phyloP scores from a whole-genome alignment of 1,140 invertebrate species.

The Hyles euphorbiae region DNA sequence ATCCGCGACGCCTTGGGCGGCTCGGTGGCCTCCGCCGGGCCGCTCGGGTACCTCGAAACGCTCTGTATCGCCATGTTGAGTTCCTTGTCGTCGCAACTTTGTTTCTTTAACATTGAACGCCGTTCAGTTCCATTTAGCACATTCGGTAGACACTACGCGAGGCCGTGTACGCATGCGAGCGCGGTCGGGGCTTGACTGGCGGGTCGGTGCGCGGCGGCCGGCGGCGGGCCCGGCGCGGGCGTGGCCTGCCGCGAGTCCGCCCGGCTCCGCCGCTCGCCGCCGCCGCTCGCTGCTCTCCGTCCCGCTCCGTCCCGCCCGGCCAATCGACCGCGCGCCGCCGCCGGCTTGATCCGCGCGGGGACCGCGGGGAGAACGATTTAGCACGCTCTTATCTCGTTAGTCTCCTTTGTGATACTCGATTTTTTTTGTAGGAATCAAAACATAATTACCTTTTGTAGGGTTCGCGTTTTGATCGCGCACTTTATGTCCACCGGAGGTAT shows the following conservation, averaged over 20 bases:
- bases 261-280: too few species aligned
- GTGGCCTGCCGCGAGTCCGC: conserved; percentile 17
- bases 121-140: conserved; percentile 70
- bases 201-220: conserved; percentile 17
- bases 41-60: conserved; percentile 69
- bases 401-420: conserved; percentile 73
- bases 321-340: conserved; percentile 59
- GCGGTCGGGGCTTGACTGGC: conserved; percentile 67
- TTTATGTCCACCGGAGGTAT: conserved; percentile 67
- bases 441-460: conserved; percentile 75
- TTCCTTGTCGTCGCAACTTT: conserved; percentile 67
- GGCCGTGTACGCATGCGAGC: conserved; percentile 71
- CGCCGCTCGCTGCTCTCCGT: conserved; percentile 21
- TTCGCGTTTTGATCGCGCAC: conserved; percentile 71
- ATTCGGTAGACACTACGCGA: conserved; percentile 51
- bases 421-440: conserved; percentile 74
- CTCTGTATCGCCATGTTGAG: conserved; percentile 76
- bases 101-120: conserved; percentile 73
- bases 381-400: conserved; percentile 75
- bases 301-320: conserved; percentile 52
- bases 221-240: conserved; percentile 45
- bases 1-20: conserved; percentile 76
- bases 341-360: conserved; percentile 67
- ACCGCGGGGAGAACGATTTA: conserved; percentile 64
- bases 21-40: conserved; percentile 75